These are phyloP conservation scores for Sturmia bella DNA, from an alignment of 2,888 invertebrate species.

Conservation along the genomic window DNA sequence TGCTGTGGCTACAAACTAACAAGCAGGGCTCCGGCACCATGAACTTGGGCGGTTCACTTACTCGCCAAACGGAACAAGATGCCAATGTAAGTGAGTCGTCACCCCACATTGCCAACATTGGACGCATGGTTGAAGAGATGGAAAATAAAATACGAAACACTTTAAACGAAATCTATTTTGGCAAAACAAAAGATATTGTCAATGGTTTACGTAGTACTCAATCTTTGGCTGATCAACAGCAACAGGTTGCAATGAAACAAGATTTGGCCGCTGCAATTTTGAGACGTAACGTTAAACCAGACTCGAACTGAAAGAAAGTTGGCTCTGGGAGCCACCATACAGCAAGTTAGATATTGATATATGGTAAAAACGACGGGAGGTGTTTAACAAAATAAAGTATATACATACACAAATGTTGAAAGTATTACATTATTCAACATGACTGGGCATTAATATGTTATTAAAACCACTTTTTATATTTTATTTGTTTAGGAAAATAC, in stretches of 20 bases:
- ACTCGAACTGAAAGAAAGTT: conserved; percentile 78
- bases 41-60: conserved; percentile 99
- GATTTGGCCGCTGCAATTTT: conserved; percentile 92
- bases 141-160: conserved; percentile 99
- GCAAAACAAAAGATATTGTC: conserved; percentile 99
- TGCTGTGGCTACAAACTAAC: conserved; percentile 99
- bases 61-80: conserved; percentile 97
- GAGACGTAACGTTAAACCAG: conserved; percentile 88
- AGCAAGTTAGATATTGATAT: conserved; percentile 37
- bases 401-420: conserved; percentile 60
- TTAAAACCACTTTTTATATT: conserved; percentile 49
- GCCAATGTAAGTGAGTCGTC: conserved; percentile 94
- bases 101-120: conserved; percentile 99
- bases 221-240: conserved; percentile 91
- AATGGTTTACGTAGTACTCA: conserved; percentile 93
- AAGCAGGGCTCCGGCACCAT: conserved; percentile 98
- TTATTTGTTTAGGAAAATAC: conserved; percentile 67
- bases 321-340: conserved; percentile 50
- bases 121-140: conserved; percentile 99
- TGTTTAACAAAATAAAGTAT: conserved; percentile 54
- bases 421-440: conserved; percentile 64
- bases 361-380: conserved; percentile 10
- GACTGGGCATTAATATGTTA: conserved; percentile 66
- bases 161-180: conserved; percentile 99
- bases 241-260: conserved; percentile 91